Percentiles rank a stretch among this genome's conserved stretches.
These are phyloP conservation scores for Alectura lathami DNA, from an alignment of 2,113 vertebrate species.

Conservation along the genomic window DNA sequence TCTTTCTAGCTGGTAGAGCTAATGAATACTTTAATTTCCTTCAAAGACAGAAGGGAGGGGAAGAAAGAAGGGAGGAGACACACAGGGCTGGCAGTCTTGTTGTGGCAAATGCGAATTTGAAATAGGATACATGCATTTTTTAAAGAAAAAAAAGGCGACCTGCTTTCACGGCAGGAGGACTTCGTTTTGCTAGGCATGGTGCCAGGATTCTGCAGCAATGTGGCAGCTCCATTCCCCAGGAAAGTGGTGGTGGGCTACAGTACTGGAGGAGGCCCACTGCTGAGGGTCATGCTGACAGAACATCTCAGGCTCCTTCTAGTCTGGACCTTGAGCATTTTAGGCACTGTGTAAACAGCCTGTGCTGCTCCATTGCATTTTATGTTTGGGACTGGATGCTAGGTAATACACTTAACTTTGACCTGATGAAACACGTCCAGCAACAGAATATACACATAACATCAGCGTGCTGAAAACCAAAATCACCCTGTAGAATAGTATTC, in stretches of 20 bases:
- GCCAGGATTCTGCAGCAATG: background rate
- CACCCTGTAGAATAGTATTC: background rate
- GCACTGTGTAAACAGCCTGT: background rate
- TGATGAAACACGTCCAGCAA: background rate
- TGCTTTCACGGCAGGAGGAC: background rate
- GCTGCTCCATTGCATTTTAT: background rate
- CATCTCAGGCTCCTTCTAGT: background rate
- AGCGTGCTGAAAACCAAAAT: background rate
- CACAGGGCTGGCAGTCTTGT: background rate
- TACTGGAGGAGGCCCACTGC: background rate
- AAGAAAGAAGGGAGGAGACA: background rate
- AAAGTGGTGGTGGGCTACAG: rapidly evolving
- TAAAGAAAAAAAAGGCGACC: background rate
- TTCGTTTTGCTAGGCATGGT: background rate
- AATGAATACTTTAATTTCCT: background rate
- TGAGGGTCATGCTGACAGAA: background rate
- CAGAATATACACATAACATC: too few species aligned
- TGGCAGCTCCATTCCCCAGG: background rate
- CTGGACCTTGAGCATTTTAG: background rate
- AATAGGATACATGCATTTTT: background rate
- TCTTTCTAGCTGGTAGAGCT: background rate
- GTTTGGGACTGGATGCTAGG: background rate
- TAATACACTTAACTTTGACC: rapidly evolving
- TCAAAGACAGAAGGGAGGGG: background rate
- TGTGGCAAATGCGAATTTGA: background rate